Evolutionary conservation across 1,140 invertebrate genomes (phyloP), one percentile per base, ranked within the genome.

Genomic region (Lepidostoma basale): DNA sequence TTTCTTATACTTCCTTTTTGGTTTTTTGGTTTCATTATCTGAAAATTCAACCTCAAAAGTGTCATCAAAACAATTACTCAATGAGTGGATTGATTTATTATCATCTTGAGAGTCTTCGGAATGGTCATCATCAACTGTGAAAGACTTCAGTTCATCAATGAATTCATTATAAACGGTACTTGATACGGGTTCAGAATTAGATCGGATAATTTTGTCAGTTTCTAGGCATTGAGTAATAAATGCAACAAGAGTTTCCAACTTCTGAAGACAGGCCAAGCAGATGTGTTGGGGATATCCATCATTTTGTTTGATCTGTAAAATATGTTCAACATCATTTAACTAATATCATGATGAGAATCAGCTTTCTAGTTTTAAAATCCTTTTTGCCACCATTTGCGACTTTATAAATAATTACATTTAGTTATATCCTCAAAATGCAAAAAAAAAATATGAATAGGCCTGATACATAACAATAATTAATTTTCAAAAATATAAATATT

Each of bases 171-270:
- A 42, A 6, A 60, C 20, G 1, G 10, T 23, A 12, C 8, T 5
- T 23, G 14, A 60, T 25, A 42, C 56, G 3, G 9, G 14, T 25
- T 42, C n/a, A 14, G 16, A 9, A 18, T 60, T 60, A 6, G 39
- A 2, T 3, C 62, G 45, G 5, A 64, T 30, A 16, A 64, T 16
- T 54, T 26, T 39, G 10, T 64, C 62, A 16, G 30, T 64, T 54
- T 64, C 62, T 54, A 39, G 10, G 20, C 62, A 64, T 40, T 52
- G 26, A 6, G 33, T 54, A 4, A 39, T 64, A 20, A 64, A 64
- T 49, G 26, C 16, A 14, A 52, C 44, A 3, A 30, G 16, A 9
- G 28, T 8, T 16, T 64, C 28, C 22, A 64, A 54, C 8, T 25
- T 52, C 5, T n/a, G 5, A 3, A 40, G 10, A 33, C 62, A 64